Evolutionary conservation across 1,140 invertebrate species (phyloP).

Genomic region (Hermetia illucens): DNA sequence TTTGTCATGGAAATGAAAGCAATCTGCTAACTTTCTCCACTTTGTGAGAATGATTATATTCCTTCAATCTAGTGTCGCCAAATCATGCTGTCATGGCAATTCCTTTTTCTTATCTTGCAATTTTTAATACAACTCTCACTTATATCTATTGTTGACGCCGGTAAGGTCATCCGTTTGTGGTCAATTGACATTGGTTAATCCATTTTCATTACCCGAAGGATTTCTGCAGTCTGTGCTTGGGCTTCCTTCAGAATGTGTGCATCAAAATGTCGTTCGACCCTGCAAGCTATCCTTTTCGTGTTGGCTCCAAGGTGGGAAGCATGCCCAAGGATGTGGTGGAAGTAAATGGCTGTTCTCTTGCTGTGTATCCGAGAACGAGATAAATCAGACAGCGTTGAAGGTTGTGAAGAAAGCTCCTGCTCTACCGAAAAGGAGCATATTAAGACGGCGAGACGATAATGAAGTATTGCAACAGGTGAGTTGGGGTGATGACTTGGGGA

Average conservation of each 20-base stretch:
- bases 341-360: slow-evolving; percentile 52
- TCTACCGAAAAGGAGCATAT: slow-evolving; percentile 22
- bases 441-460: slow-evolving; percentile 23
- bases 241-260: slow-evolving; percentile 41
- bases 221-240: slow-evolving; percentile 41
- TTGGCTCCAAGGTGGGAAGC: slow-evolving; percentile 50
- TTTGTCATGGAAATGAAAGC: too few relatives aligned
- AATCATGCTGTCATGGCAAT: slow-evolving; percentile 6
- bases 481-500: too few relatives aligned
- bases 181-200: slow-evolving; percentile 5
- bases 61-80: too few relatives aligned
- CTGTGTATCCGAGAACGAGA: slow-evolving; percentile 34
- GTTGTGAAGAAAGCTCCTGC: slow-evolving; percentile 8
- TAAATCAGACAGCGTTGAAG: background rate
- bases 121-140: slow-evolving; percentile 3
- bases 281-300: slow-evolving; percentile 56
- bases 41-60: too few relatives aligned
- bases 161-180: slow-evolving; percentile 3
- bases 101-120: slow-evolving; percentile 17
- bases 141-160: background rate
- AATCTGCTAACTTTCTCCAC: too few relatives aligned
- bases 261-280: slow-evolving; percentile 37
- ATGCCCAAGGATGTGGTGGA: slow-evolving; percentile 44
- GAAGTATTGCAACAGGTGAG: slow-evolving; percentile 19
- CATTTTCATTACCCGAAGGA: slow-evolving; percentile 9